Evolutionary conservation across 2,797 vertebrate genomes (phyloP), one percentile per base, ranked within the genome.

Genomic region (Columba guinea): DNA sequence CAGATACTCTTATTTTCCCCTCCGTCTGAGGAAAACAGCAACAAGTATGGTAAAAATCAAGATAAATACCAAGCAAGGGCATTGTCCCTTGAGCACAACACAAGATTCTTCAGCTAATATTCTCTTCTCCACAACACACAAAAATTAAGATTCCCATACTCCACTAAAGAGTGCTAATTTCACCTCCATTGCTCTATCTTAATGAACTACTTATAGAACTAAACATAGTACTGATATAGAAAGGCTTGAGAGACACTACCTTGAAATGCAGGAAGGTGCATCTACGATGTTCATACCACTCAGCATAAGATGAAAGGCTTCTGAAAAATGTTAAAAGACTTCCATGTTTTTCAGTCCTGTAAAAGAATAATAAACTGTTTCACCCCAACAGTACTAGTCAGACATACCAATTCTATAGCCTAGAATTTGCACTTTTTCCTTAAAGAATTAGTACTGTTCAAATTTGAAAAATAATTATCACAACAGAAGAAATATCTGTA

Each of bases 251-350:
- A 58, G 48, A 39, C 78, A 84, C 41, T 98, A 99, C 99, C 98
- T 99, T 98, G 97, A 99, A 99, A 95, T 99, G 98, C 35, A 94
- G 95, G 92, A 99, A 99, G 21, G 98, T 98, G 79, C 53, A 41
- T 53, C 91, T 97, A 9, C 99, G 98, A 89, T 98, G 98, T 13
- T 98, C 97, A 80, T 91, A 96, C 97, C 98, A 98, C 65, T 99
- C 97, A 34, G 98, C 98, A 80, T 98, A 99, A 35, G 67, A 95
- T 92, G 97, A 98, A 44, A 99, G 88, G 65, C 98, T 99, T 95
- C 97, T 98, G 95, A 99, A 99, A 97, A 99, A 98, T 39, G 97
- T 95, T 83, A 98, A 81, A 21, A 99, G 97, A 84, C 97, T 97
- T 86, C 90, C 97, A 28, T 5, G 96, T 85, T 99, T 98, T 97